A percentile compares a stretch with the other conserved stretches of the same genome.
These are phyloP conservation scores for Tachuris rubrigastra DNA, from an alignment of 2,113 vertebrate genomes.

Conservation along the genomic window DNA sequence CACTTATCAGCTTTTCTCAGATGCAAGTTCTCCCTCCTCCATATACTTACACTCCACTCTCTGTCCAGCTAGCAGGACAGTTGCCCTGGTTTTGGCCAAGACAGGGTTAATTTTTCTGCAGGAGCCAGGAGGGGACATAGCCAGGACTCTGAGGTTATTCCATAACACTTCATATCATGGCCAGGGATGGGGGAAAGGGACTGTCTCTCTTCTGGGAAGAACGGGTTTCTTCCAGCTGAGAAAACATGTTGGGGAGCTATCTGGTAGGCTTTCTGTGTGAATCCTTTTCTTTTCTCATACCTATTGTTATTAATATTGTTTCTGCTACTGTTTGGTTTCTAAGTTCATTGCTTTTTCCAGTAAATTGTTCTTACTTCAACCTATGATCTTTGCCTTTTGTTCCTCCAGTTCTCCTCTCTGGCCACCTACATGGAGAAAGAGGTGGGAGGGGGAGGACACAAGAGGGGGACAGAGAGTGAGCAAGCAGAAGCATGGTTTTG, in stretches of 20 bases:
- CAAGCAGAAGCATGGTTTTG: not conserved
- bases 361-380: not conserved
- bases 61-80: not conserved
- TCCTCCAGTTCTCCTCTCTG: not conserved
- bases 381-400: not conserved
- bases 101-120: not conserved
- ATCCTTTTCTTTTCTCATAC: not conserved
- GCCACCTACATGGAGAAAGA: not conserved
- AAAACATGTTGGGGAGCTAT: rapidly evolving
- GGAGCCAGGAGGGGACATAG: not conserved
- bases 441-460: not conserved
- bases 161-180: not conserved
- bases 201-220: not conserved
- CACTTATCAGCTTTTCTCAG: not conserved
- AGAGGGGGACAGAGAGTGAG: not conserved
- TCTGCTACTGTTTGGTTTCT: not conserved
- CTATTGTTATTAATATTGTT: not conserved
- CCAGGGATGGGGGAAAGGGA: not conserved
- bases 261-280: not conserved
- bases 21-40: not conserved
- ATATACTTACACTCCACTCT: not conserved
- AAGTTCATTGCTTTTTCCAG: not conserved
- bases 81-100: not conserved
- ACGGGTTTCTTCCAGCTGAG: not conserved
- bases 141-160: not conserved